Conservation (phyloP, 2,888 invertebrate species). For the Tenthredo livida region DNA sequence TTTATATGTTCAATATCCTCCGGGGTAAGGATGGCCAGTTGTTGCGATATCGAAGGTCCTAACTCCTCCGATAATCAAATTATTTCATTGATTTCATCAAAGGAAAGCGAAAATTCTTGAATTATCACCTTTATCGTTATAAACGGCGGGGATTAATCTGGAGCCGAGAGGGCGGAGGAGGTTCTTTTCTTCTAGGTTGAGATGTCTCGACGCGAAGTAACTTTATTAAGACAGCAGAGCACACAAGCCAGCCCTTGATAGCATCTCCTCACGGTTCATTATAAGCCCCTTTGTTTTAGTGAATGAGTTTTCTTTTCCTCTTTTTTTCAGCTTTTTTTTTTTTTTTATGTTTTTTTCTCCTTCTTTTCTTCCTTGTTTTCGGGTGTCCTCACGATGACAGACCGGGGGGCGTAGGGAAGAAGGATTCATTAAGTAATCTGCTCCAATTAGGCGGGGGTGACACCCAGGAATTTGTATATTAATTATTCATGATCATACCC, state of each 20-base stretch:
- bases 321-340: not conserved
- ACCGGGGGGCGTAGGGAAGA: constrained; percentile 33
- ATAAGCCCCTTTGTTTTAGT: constrained; percentile 51
- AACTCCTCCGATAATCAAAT: not conserved
- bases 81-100: not conserved
- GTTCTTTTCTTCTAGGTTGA: constrained; percentile 32
- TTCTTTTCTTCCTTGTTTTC: constrained; percentile 11
- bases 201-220: constrained; percentile 42
- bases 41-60: constrained; percentile 1
- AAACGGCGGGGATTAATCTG: not conserved
- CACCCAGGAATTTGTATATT: constrained; percentile 58
- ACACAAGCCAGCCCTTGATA: constrained; percentile 51
- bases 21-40: not conserved
- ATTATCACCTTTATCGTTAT: not conserved
- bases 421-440: constrained; percentile 62
- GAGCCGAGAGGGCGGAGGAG: not conserved
- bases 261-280: constrained; percentile 55
- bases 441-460: constrained; percentile 65
- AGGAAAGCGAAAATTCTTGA: not conserved
- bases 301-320: constrained; percentile 24
- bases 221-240: constrained; percentile 44
- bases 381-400: constrained; percentile 39
- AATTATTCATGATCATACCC: constrained; percentile 60
- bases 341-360: not conserved
- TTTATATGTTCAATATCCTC: constrained; percentile 4